Evolutionary conservation across 2,888 invertebrate genomes (phyloP).

Genomic region (Notocelia uddmanniana): DNA sequence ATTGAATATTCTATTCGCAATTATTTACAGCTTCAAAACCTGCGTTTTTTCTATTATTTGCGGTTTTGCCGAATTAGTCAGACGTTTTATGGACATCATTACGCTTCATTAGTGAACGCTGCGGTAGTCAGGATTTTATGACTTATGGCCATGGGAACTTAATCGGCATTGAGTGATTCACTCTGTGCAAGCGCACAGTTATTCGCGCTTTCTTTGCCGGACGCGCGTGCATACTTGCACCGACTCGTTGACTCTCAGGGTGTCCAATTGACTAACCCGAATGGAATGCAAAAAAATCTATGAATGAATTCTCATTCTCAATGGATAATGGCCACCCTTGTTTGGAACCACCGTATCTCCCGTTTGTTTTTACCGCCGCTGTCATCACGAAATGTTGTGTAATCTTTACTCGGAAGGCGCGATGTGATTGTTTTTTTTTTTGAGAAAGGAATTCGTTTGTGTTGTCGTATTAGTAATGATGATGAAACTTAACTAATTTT

Average conservation of each 20-base stretch:
- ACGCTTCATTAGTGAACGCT: constrained; percentile 11
- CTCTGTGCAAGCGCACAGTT: neutral
- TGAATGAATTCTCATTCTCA: constrained; percentile 27
- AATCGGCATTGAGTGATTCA: constrained; percentile 26
- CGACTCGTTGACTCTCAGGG: constrained; percentile 16
- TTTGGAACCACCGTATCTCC: constrained; percentile 28
- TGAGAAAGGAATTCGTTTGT: neutral
- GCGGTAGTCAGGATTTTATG: neutral
- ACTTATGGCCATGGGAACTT: constrained; percentile 15
- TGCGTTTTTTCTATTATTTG: neutral
- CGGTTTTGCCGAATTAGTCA: neutral
- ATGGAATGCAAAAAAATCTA: constrained; percentile 34
- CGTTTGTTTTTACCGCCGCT: constrained; percentile 24
- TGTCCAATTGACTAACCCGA: constrained; percentile 19
- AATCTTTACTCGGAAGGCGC: constrained; percentile 32
- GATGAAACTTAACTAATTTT: neutral
- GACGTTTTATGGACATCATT: neutral
- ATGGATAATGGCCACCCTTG: constrained; percentile 16
- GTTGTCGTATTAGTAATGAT: constrained; percentile 15
- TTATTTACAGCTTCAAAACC: neutral
- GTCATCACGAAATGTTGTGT: constrained; percentile 30
- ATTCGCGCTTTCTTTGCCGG: constrained; percentile 20
- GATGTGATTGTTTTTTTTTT: constrained; percentile 10
- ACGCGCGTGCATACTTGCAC: constrained; percentile 30
- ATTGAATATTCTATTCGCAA: neutral